These are phyloP conservation scores for Galeopterus variegatus DNA, from an alignment of 2,113 vertebrate species.

Conservation along the genomic window DNA sequence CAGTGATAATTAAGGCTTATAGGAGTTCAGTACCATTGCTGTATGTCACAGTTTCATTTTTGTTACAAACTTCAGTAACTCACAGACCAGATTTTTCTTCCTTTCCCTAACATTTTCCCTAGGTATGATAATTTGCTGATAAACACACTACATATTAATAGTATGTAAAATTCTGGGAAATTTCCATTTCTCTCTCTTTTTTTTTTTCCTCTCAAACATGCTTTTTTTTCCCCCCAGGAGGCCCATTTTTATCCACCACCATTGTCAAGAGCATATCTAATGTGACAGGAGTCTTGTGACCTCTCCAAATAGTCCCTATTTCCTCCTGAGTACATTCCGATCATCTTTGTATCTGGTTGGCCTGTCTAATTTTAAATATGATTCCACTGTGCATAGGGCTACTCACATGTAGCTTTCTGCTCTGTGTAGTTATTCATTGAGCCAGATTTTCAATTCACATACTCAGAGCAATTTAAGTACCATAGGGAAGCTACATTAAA, in stretches of 20 bases:
- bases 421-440: neutral
- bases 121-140: neutral
- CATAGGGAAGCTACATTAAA: constrained; percentile 5
- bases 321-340: neutral
- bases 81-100: neutral
- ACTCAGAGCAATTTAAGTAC: neutral
- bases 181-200: constrained; percentile 27
- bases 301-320: neutral
- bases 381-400: neutral
- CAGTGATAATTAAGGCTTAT: neutral
- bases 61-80: neutral
- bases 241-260: neutral
- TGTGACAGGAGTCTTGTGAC: neutral
- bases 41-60: neutral
- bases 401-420: neutral
- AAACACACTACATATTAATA: constrained; percentile 22
- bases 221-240: neutral
- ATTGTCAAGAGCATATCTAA: constrained; percentile 27
- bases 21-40: neutral
- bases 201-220: neutral
- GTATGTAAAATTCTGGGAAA: constrained; percentile 40
- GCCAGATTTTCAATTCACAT: neutral
- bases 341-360: neutral
- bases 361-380: constrained; percentile 10
- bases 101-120: neutral